Evolutionary conservation across 2,888 invertebrate genomes (phyloP), one percentile per base, ranked within the genome.

Genomic region (Rhorus exstirpatorius): DNA sequence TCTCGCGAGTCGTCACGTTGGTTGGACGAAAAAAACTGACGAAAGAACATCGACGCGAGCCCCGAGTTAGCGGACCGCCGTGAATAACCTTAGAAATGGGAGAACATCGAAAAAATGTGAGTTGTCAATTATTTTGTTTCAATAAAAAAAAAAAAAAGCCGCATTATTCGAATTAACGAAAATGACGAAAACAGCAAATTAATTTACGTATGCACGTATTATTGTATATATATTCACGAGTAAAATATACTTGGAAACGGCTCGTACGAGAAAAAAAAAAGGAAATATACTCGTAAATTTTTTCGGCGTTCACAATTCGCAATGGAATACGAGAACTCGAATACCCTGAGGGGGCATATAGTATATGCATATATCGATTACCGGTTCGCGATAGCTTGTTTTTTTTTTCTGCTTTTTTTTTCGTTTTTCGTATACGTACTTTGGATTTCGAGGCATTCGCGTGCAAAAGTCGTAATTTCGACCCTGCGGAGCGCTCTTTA

Each of bases 401-500:
- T 51, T 51, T 49, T 74, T 8, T 19, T 26, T 0, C 24, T n/a
- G 2, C 41, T 19, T 6, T 31, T 17, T 44, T 44, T 55, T 63
- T 61, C 12, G 41, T 19, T 7, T 24, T 17, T 46, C 67, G 67
- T 58, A 65, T 35, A 35, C 49, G 21, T 41, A 63, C 46, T 26
- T 14, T 19, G 41, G 44, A 24, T 14, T 7, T 44, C 21, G 19
- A 46, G 21, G 58, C 7, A 67, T 55, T 68, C 67, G 12, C 58
- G 8, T 58, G 65, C 76, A 58, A 81, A 77, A 77, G 58, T 77
- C 77, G 77, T 77, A 81, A 81, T 81, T 81, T 60, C 71, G 76
- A 44, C 38, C 51, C 75, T 76, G 61, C 38, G n/a, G 74, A 60
- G 60, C 51, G 35, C 55, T 58, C 44, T 61, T 68, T 46, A 61